phyloP scores from a whole-genome alignment of 2,113 vertebrate species.

The Egretta garzetta region DNA sequence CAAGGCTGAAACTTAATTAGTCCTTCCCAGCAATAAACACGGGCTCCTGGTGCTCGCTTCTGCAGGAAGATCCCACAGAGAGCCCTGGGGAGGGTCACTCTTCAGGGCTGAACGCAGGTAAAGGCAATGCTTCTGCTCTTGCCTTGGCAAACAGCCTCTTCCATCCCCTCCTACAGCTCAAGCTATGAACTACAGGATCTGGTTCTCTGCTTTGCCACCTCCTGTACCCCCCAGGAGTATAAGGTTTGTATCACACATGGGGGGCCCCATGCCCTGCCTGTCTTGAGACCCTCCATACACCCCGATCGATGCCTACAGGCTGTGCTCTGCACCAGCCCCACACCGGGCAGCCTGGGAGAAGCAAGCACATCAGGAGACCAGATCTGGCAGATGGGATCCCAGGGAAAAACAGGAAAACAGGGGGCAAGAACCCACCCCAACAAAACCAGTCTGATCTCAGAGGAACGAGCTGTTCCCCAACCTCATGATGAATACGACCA shows the following conservation, averaged over 20 bases:
- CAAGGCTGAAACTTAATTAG: background rate
- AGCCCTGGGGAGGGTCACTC: background rate
- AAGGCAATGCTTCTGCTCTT: background rate
- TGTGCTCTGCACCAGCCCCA: background rate
- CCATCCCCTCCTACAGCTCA: background rate
- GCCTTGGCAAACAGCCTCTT: background rate
- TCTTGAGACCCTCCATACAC: accelerated
- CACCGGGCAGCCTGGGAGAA: no score
- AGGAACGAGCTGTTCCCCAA: background rate
- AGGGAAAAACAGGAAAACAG: accelerated
- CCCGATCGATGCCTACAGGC: accelerated
- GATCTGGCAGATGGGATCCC: background rate
- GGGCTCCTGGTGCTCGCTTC: background rate
- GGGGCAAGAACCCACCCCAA: background rate
- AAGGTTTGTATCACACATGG: accelerated
- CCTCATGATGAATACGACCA: accelerated
- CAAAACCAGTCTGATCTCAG: background rate
- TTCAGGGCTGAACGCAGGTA: accelerated
- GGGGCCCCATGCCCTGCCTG: accelerated
- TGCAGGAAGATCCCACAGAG: background rate
- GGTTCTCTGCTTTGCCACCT: background rate
- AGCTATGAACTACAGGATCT: background rate
- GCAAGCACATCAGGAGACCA: background rate
- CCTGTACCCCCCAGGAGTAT: background rate
- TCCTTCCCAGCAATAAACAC: background rate